Conservation (phyloP, 2,888 invertebrate genomes). For the Dryococelus australis region DNA sequence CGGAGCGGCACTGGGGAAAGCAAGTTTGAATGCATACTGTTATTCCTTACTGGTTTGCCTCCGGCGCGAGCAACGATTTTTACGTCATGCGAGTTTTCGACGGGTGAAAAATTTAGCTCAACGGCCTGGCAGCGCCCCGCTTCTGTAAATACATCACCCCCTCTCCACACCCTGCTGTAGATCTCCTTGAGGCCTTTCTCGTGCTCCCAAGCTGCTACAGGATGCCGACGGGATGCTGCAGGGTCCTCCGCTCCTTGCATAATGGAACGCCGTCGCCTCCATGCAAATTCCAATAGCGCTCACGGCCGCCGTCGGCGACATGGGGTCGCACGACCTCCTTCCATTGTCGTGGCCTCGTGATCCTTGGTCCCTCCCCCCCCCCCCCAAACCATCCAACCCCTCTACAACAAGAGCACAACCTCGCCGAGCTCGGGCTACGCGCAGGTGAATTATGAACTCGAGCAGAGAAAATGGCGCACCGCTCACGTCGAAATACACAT, state of each 20-base stretch:
- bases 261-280: conserved; percentile 9
- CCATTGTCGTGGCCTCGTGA: background rate
- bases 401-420: no score
- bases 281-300: background rate
- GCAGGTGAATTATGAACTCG: conserved; percentile 16
- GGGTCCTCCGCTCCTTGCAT: background rate
- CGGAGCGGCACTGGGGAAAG: no score
- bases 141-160: background rate
- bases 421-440: background rate
- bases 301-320: background rate
- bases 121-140: background rate
- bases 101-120: conserved; percentile 3
- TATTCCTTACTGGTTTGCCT: no score
- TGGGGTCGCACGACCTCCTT: background rate
- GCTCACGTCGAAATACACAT: conserved; percentile 2
- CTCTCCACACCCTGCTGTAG: background rate
- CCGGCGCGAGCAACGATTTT: background rate
- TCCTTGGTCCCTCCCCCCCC: background rate
- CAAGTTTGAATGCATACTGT: no score
- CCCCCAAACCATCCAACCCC: no score
- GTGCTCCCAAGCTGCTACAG: background rate
- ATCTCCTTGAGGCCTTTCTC: no score
- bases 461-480: background rate
- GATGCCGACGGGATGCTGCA: background rate
- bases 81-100: background rate